Conservation (phyloP, 2,888 invertebrate species). For the Ceraclea dissimilis region DNA sequence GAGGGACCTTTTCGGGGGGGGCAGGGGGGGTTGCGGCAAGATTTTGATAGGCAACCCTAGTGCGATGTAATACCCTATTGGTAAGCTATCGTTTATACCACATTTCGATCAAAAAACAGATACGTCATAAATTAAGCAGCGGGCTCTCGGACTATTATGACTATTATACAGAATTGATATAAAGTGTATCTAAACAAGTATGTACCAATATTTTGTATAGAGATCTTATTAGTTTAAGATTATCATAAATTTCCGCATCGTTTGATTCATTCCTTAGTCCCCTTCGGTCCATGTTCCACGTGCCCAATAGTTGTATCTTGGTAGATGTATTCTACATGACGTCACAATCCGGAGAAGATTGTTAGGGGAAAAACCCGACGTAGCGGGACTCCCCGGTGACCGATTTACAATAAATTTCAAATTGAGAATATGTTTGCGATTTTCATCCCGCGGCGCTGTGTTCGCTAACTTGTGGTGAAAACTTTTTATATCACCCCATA, state of each 20-base stretch:
- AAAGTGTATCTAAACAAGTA: too few relatives aligned
- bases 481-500: slow-evolving; percentile 4
- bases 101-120: too few relatives aligned
- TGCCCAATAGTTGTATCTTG: not conserved
- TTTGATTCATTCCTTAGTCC: not conserved
- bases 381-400: slow-evolving; percentile 25
- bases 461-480: slow-evolving; percentile 18
- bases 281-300: not conserved
- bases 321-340: slow-evolving; percentile 9
- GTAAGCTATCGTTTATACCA: too few relatives aligned
- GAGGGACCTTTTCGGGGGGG: too few relatives aligned
- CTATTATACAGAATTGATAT: too few relatives aligned
- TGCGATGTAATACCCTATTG: too few relatives aligned
- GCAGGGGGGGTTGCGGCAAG: too few relatives aligned
- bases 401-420: slow-evolving; percentile 28
- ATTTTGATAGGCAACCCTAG: too few relatives aligned
- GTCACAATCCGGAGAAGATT: slow-evolving; percentile 25
- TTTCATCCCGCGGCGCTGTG: slow-evolving; percentile 22
- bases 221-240: too few relatives aligned
- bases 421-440: slow-evolving; percentile 27
- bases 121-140: too few relatives aligned
- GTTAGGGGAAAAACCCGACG: slow-evolving; percentile 23
- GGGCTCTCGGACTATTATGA: too few relatives aligned
- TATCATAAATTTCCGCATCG: not conserved
- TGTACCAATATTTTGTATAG: too few relatives aligned